Conservation (phyloP, 2,113 vertebrate species). For the Poecilia latipinna region DNA sequence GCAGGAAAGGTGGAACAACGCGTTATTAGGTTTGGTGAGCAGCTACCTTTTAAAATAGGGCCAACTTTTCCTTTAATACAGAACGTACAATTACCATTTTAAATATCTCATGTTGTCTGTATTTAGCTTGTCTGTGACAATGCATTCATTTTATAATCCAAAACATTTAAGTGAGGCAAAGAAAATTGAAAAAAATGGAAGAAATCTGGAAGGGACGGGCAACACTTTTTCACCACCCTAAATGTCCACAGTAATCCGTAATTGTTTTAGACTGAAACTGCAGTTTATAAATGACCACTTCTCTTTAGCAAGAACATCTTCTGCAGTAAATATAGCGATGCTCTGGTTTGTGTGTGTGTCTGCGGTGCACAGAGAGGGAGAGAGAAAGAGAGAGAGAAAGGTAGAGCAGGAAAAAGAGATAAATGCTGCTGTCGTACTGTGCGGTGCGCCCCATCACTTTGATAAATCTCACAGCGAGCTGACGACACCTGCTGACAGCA, state of each 20-base stretch:
- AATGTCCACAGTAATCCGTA: not conserved
- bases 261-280: constrained; percentile 2
- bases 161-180: too few species aligned
- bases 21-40: too few species aligned
- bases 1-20: too few species aligned
- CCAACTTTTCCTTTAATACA: too few species aligned
- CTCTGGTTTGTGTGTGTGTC: constrained; percentile 34
- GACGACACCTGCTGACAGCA: constrained; percentile 78
- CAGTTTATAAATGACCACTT: constrained; percentile 1
- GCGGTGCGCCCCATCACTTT: constrained; percentile 72
- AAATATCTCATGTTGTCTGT: too few species aligned
- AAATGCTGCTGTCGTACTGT: constrained; percentile 75
- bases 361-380: constrained; percentile 7
- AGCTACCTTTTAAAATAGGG: too few species aligned
- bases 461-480: constrained; percentile 76
- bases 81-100: too few species aligned
- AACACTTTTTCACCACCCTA: not conserved
- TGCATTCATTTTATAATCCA: too few species aligned
- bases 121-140: too few species aligned
- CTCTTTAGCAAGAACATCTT: constrained; percentile 18
- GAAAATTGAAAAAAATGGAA: too few species aligned
- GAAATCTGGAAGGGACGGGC: too few species aligned
- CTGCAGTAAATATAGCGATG: constrained; percentile 40
- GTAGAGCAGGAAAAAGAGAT: constrained; percentile 55
- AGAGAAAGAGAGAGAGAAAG: constrained; percentile 9